phyloP scores from a whole-genome alignment of 2,888 invertebrate species.

The Periphyllus acericola region DNA sequence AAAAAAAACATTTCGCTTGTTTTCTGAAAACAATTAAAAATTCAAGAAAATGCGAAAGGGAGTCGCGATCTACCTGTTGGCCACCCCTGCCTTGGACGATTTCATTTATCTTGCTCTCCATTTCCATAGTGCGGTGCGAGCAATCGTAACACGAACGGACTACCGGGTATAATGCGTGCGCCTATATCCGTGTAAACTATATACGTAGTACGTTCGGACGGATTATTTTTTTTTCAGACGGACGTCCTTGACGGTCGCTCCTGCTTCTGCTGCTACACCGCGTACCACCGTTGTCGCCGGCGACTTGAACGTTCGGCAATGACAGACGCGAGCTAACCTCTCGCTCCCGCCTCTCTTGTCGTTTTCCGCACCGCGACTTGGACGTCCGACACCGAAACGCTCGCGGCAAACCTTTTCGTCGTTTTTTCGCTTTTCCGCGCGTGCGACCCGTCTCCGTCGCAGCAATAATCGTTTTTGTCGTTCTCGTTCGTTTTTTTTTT shows the following conservation, averaged over 20 bases:
- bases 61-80: no score
- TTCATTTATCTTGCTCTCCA: neutral
- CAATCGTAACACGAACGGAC: neutral
- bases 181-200: neutral
- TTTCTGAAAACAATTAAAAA: no score
- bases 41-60: no score
- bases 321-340: neutral
- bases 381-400: neutral
- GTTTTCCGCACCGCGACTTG: no score
- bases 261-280: neutral
- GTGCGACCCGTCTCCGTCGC: neutral
- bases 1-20: no score
- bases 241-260: conserved; percentile 23
- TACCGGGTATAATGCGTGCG: neutral
- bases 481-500: neutral
- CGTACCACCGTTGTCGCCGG: neutral
- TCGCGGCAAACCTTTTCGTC: neutral
- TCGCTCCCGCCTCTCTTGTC: no score
- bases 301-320: conserved; percentile 25
- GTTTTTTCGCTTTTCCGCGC: neutral
- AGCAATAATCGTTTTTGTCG: no score
- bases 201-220: neutral
- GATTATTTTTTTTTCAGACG: conserved; percentile 8
- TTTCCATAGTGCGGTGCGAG: neutral
- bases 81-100: no score